Base-by-base conservation (phyloP, 2,113 vertebrate genomes). In the Acanthochromis polyacanthus region DNA sequence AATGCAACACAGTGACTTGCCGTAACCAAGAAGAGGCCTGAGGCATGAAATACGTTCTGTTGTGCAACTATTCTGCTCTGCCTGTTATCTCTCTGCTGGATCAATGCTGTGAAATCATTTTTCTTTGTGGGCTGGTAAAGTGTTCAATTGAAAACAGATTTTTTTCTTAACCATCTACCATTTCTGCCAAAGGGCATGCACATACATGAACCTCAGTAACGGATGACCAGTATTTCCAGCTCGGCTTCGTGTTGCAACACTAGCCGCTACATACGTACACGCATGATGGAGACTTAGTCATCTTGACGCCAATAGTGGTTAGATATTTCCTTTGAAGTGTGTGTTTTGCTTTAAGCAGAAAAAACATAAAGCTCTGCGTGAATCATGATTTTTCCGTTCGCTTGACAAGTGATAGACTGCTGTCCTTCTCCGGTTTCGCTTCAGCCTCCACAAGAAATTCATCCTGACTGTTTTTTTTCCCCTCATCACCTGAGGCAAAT, bases 401-500 rank as follows among this genome's bases (percentile, higher is more conserved):
- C 25, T 55, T 45, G 52, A 10, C 20, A 16, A 25, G 14, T 22
- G 45, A 55, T 65, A 9, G 22, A 57, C 32, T 19, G 36, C 32
- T 28, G 36, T 79, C 66, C 4, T 22, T 45, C 36, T 45, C 7
- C 11, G n/a, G 61, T 30, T 82, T 1, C 19, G 57, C 46, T 55
- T 30, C 61, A 58, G 51, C 52, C 48, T 53, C n/a, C 22, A 8
- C 0, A 30, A 75, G n/a, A 81, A 80, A 80, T 71, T 46, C 63
- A 79, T 56, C 66, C 43, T 2, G 30, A 56, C 80, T 60, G 19
- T 65, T 57, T 70, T 51, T 77, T 62, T 55, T 23, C 0, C 8
- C 22, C 40, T 38, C 61, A 63, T 82, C 75, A 83, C 86, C 86
- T 67, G 28, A 81, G 89, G 90, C 88, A 58, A 69, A 73, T 75